Evolutionary conservation across 2,113 vertebrate species (phyloP), one percentile per base, ranked within the genome.

Genomic region (Glareola pratincola): DNA sequence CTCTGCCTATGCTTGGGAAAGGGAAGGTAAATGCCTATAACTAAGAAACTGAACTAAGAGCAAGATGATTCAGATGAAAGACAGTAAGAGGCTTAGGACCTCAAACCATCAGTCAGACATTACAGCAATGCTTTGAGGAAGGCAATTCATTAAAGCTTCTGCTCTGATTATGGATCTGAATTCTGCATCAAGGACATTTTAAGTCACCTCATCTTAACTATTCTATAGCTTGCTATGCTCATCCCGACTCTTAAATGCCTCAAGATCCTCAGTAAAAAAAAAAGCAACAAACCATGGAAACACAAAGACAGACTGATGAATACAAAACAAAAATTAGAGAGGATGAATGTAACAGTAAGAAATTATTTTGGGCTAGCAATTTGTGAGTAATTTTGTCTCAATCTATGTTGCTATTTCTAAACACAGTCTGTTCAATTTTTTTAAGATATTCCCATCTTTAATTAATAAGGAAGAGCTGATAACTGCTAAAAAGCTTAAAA

Each of bases 381-480:
- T 63, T 64, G 8, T 48, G 24, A 75, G 16, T 69, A 82, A 37
- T 88, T 86, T 77, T 82, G 79, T 85, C 36, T 62, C 45, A 48
- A 23, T 45, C 69, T 53, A 29, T 17, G 39, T 16, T 85, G 47
- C 75, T 76, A 67, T 88, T 92, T 91, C 72, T 80, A 87, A 84
- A 90, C n/a, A 73, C 47, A 71, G 68, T 21, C 57, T 73, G 67
- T n/a, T 85, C 37, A 66, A 12, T 34, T 75, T 59, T 66, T 91
- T 3, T 11, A 60, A 77, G 69, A 57, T 18, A 64, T 63, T 68
- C 43, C 26, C 26, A 68, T 30, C 84, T 87, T 86, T 92, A 82
- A 96, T 94, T 90, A 95, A 81, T 67, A 82, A 85, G 34, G 43
- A 92, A 88, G 51, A 88, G 59, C 56, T 92, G 85, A 45, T 91